These are phyloP conservation scores for Thaleichthys pacificus DNA, from an alignment of 2,797 vertebrate genomes.

Conservation along the genomic window DNA sequence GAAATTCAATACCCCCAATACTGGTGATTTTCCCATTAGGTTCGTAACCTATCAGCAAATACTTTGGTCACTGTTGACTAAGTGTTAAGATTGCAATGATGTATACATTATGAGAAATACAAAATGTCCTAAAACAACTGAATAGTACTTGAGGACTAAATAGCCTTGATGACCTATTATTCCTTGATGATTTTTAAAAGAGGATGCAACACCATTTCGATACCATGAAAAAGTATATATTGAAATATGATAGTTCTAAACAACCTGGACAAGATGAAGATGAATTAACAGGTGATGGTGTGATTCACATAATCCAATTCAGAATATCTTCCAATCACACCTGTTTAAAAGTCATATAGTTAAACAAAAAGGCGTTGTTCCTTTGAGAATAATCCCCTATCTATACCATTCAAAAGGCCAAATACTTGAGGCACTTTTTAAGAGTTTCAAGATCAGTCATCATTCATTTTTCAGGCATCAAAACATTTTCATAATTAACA, in stretches of 20 bases:
- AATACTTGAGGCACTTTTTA: constrained; percentile 80
- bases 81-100: constrained; percentile 41
- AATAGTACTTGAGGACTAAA: constrained; percentile 26
- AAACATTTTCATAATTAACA: constrained; percentile 56
- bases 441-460: constrained; percentile 59
- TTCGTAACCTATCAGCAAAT: constrained; percentile 35
- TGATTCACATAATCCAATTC: constrained; percentile 49
- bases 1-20: constrained; percentile 57
- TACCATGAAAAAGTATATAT: not conserved
- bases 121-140: constrained; percentile 42
- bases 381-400: constrained; percentile 63
- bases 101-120: constrained; percentile 30
- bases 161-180: constrained; percentile 33
- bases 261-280: constrained; percentile 43
- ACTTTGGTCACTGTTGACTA: constrained; percentile 55
- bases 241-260: constrained; percentile 30
- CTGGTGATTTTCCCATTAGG: constrained; percentile 47
- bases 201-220: not conserved
- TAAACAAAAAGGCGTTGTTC: constrained; percentile 56
- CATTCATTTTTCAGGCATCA: constrained; percentile 53
- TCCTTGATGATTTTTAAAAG: constrained; percentile 21
- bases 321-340: constrained; percentile 52
- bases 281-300: constrained; percentile 57
- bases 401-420: constrained; percentile 64
- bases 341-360: constrained; percentile 59